Evolutionary conservation across 1,140 invertebrate species (phyloP), one percentile per base, ranked within the genome.

Genomic region (Temnothorax curvispinosus): DNA sequence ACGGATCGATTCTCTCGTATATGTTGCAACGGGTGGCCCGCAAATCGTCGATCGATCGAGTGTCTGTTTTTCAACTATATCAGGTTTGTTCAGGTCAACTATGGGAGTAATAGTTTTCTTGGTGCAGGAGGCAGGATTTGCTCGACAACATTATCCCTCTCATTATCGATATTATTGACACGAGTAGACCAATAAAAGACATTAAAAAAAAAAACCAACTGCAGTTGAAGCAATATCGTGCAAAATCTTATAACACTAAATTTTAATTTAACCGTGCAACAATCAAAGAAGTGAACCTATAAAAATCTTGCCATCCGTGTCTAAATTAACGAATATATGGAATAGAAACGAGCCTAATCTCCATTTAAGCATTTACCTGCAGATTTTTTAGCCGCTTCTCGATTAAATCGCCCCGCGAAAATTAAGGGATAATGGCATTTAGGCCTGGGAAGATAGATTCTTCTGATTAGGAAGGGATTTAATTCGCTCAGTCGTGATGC

Each of bases 1-100:
- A 85, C 35, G 27, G 54, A 88, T 90, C 88, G 82, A 90, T 89
- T 88, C 74, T 78, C 44, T 54, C 35, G 74, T 86, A 86, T 86
- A 86, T 76, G 56, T 86, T 85, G 87, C 80, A 88, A 84, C 62
- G 72, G 60, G n/a, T 69, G 87, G 47, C 13, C 27, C 67, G 56
- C 58, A 69, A 88, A 72, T 87, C 69, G 77, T 41, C 35, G 50
- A 50, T 69, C 35, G 76, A 87, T 87, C 60, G 44, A 85, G 56
- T 21, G 38, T 56, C 44, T 75, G 80, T 84, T 84, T 74, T 74
- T 84, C 80, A 84, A 15, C 80, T 74, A 50, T 75, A 75, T 84
- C 80, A 18, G 41, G 44, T 84, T 75, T 47, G 56, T 75, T 50
- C 69, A 27, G 54, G 54, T 84, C 69, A 75, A 84, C 80, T 84